Evolutionary conservation across 2,888 invertebrate genomes (phyloP), one percentile per base, ranked within the genome.

Genomic region (Hoplodrina ambigua): DNA sequence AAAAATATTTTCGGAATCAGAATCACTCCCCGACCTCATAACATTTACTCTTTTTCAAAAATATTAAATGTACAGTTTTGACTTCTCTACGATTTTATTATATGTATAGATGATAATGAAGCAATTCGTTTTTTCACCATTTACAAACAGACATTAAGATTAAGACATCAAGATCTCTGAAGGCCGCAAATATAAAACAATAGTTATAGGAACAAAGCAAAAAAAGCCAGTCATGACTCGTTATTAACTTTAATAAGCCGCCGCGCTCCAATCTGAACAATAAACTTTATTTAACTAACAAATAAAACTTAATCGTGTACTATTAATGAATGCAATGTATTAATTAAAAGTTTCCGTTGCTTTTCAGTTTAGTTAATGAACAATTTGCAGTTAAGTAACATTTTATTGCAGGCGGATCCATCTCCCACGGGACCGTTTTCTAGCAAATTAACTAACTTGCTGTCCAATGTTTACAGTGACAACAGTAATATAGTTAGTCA

Each of bases 121-220:
- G 80, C 76, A 66, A 82, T 84, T 73, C 52, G 68, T 80, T 83
- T 83, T 80, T 80, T 76, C 19, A 61, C 33, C 58, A 63, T 76
- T 75, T 70, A 75, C 75, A 77, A 77, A 72, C 58, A 77, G 58
- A 69, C 60, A 78, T 69, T 78, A 81, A 78, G 75, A 62, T 84
- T 77, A 78, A 82, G 75, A 65, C 72, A 78, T 80, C 80, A 77
- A 76, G 71, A 67, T 61, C 41, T 55, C 19, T 68, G 76, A 82
- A 78, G 78, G 76, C 69, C 72, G 60, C 55, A 44, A 60, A 57
- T 64, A 37, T 83, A 72, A 80, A 73, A 83, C 82, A 84, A 84
- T 84, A 70, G 82, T 61, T 13, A 55, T 74, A 73, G 64, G 57
- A 72, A 68, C 66, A n/a, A 4, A 55, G 58, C 75, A 83, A 80